Evolutionary conservation across 2,888 invertebrate species (phyloP).

Genomic region (Rotaria macrura): DNA sequence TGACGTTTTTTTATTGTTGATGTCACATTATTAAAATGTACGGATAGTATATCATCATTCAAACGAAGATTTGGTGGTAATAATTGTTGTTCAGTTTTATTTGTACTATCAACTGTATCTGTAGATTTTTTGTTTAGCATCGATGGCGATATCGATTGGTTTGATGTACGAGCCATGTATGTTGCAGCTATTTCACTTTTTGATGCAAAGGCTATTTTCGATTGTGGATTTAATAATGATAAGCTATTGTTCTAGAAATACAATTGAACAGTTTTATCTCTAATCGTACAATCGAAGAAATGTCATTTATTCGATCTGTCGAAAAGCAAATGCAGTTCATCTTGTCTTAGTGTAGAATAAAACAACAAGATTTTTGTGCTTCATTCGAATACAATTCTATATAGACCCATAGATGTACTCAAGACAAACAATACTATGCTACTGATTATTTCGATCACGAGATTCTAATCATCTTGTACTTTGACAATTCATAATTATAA

Average conservation of each 20-base stretch:
- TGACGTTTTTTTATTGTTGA: constrained; percentile 32
- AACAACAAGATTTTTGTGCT: too few species aligned
- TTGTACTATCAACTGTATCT: neutral
- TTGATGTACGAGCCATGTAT: constrained; percentile 27
- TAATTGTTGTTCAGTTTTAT: constrained; percentile 21
- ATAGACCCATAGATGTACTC: too few species aligned
- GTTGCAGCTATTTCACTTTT: constrained; percentile 33
- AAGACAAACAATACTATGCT: too few species aligned
- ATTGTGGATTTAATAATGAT: neutral
- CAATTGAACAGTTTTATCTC: neutral
- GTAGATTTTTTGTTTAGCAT: neutral
- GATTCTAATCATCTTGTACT: too few species aligned
- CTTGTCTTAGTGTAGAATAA: too few species aligned
- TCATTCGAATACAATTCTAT: too few species aligned
- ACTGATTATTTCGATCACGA: too few species aligned
- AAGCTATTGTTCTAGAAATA: neutral
- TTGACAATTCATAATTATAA: too few species aligned
- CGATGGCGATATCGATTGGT: constrained; percentile 22
- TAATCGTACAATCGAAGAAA: too few species aligned
- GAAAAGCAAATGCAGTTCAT: too few species aligned
- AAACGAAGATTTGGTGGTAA: neutral
- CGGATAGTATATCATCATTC: constrained; percentile 23
- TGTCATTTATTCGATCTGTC: too few species aligned
- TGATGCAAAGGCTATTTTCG: constrained; percentile 24
- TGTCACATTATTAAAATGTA: constrained; percentile 16